Conservation (phyloP, 2,888 invertebrate genomes). For the Eilema depressum region DNA sequence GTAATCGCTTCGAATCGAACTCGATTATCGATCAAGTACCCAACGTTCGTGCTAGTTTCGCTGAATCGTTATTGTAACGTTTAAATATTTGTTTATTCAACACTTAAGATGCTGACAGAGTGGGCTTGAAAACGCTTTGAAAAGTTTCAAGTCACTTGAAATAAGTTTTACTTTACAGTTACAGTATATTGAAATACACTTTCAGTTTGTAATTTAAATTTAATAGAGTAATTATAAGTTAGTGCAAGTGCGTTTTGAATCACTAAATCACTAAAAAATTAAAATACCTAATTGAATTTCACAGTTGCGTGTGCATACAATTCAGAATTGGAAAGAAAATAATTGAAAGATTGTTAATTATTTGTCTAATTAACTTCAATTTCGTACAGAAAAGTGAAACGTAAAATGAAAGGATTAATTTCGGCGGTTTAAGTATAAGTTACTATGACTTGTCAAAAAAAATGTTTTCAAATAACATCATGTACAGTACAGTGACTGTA, state of each 20-base stretch:
- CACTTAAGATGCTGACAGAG: slow-evolving; percentile 30
- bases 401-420: not conserved
- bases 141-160: slow-evolving; percentile 19
- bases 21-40: slow-evolving; percentile 48
- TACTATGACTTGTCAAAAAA: not conserved
- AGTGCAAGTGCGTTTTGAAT: not conserved
- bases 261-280: not conserved
- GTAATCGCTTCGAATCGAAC: slow-evolving; percentile 52
- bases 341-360: not conserved
- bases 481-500: not conserved
- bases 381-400: not conserved
- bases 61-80: slow-evolving; percentile 38
- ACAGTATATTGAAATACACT: not conserved
- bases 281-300: not conserved
- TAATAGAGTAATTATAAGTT: not conserved
- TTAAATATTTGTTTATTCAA: slow-evolving; percentile 37
- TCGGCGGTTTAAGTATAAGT: not conserved
- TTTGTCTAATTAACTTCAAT: not conserved
- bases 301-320: not conserved
- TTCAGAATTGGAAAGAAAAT: not conserved
- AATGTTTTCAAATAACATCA: not conserved
- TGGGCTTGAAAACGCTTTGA: slow-evolving; percentile 8
- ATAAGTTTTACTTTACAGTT: slow-evolving; percentile 12
- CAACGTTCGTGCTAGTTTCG: slow-evolving; percentile 47
- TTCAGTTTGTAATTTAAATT: not conserved